These are phyloP conservation scores for Scopus umbretta DNA, from an alignment of 2,113 vertebrate genomes.

Conservation along the genomic window DNA sequence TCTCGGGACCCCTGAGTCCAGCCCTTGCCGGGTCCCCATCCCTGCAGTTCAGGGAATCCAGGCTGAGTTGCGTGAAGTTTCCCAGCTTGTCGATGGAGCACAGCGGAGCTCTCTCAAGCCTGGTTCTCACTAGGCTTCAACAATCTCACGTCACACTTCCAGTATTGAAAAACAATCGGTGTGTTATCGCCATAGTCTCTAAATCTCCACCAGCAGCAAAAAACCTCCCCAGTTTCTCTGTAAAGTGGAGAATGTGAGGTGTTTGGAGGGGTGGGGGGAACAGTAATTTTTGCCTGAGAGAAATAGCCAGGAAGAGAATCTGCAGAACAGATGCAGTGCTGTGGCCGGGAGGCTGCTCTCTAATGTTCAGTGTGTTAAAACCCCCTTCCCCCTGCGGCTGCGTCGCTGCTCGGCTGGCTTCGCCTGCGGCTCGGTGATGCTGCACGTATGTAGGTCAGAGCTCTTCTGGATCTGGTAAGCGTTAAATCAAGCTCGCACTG, in stretches of 20 bases:
- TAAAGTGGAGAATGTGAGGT: neutral
- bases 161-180: neutral
- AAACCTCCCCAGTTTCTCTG: neutral
- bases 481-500: neutral
- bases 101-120: neutral
- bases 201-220: neutral
- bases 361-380: accelerated
- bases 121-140: neutral
- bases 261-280: neutral
- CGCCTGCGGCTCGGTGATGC: neutral
- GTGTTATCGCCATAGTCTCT: neutral
- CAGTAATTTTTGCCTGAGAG: neutral
- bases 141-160: neutral
- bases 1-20: accelerated
- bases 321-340: neutral
- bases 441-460: conserved; percentile 37
- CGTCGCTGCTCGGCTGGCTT: neutral
- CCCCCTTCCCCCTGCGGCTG: neutral
- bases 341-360: neutral
- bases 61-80: neutral
- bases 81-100: accelerated
- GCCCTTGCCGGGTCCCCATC: neutral
- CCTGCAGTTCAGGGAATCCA: neutral
- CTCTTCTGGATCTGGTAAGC: neutral
- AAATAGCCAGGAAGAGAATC: neutral